Base-by-base conservation (phyloP, 2,888 invertebrate species). In the Malthinus seriepunctatus region DNA sequence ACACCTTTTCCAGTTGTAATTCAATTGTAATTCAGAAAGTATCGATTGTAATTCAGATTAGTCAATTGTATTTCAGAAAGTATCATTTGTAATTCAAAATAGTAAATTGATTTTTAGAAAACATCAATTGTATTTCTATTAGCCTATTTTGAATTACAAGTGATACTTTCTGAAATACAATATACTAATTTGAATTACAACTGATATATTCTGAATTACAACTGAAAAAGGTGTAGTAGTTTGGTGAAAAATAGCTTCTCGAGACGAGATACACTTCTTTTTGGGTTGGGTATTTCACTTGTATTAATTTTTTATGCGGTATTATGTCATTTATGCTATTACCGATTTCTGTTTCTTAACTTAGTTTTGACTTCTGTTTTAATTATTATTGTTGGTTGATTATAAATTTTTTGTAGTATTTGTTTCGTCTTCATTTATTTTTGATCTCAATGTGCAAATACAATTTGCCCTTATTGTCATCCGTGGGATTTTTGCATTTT, bases 361-460 rank as follows among this genome's bases (percentile, higher is more conserved):
- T 57, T 49, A 51, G 47, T 60, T 60, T 47, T 46, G 39, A 50
- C 51, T 32, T 23, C 32, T 58, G 39, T 38, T 14, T 8, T 31
- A 45, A 8, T 32, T 53, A 32, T 51, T 37, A 45, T 57, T 50
- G 55, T 39, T 49, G 50, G 32, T 44, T 12, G 51, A 56, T 49
- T 55, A 60, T 42, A 53, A 59, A 55, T 59, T 59, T 42, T 49
- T 48, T 56, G 45, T 60, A 51, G 42, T 32, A 52, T 48, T 23
- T 51, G 32, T 51, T 73, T 72, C 72, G 76, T 78, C 78, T 78
- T 77, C 78, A 77, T 15, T 23, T 78, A 73, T 70, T 73, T 77
- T 51, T 74, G 76, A 77, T 77, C 77, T 76, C 75, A 71, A 74
- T 74, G 76, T 76, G 76, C 77, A 76, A 73, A 38, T 63, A 58